These are phyloP conservation scores for Hypanus sabinus DNA, from an alignment of 2,113 vertebrate species.

Conservation along the genomic window DNA sequence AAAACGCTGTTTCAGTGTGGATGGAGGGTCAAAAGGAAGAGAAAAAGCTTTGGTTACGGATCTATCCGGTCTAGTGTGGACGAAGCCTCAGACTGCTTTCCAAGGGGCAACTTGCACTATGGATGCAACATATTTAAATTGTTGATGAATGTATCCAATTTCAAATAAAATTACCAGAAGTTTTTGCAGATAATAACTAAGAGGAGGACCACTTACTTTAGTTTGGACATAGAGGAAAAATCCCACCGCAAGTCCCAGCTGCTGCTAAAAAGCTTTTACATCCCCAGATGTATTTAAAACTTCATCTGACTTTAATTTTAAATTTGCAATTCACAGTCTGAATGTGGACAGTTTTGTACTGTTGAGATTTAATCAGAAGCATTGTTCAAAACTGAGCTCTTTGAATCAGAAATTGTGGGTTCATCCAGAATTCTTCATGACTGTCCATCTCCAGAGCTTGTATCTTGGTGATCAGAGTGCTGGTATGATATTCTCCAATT, in stretches of 20 bases:
- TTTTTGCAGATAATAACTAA: not conserved
- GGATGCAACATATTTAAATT: not conserved
- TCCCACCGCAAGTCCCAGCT: not conserved
- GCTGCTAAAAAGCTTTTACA: not conserved
- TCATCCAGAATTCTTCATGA: not conserved
- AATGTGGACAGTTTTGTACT: not conserved
- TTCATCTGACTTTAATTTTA: not conserved
- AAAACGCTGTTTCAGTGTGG: no score
- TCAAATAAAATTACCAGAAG: not conserved
- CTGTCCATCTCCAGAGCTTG: not conserved
- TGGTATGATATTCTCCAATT: not conserved
- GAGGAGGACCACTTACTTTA: not conserved
- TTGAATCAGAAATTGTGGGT: not conserved
- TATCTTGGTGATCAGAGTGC: not conserved
- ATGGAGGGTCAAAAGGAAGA: no score
- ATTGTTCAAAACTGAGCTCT: not conserved
- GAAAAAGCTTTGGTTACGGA: no score
- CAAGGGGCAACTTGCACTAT: not conserved
- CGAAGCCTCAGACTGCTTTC: not conserved
- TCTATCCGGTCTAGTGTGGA: no score
- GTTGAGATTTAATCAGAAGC: not conserved
- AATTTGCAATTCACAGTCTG: not conserved
- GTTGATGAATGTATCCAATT: not conserved
- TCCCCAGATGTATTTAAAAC: not conserved
- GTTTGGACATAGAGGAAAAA: not conserved